Conservation (phyloP, 2,797 vertebrate genomes). For the Chloroceryle inda region DNA sequence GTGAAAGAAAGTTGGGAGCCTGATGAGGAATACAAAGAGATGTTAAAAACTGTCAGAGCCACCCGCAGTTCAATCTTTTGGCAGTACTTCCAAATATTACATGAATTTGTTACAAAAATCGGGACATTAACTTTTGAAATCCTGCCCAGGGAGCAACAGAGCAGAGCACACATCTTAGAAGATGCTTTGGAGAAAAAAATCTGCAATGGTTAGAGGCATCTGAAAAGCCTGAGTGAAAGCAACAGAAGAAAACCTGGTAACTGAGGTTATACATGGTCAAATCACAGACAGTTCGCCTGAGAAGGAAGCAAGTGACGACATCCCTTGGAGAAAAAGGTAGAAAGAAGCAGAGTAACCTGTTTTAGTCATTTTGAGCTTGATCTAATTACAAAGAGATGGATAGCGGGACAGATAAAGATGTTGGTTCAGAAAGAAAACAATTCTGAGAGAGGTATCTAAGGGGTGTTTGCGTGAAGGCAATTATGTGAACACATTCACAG, state of each 20-base stretch:
- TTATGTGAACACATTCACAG: rapidly evolving
- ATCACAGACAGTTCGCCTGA: rapidly evolving
- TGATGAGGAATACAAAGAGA: not conserved
- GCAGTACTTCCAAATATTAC: not conserved
- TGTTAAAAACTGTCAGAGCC: not conserved
- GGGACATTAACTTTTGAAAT: not conserved
- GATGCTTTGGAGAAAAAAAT: not conserved
- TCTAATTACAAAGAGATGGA: not conserved
- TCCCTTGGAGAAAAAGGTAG: not conserved
- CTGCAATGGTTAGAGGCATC: not conserved
- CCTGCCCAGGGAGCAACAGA: slow-evolving; percentile 2
- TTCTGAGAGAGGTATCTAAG: not conserved
- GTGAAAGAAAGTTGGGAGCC: not conserved
- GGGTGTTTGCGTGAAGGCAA: not conserved
- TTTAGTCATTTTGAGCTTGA: not conserved
- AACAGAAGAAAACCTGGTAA: not conserved
- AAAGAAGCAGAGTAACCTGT: not conserved
- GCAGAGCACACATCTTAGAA: not conserved
- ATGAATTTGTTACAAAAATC: not conserved
- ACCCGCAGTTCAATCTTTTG: not conserved
- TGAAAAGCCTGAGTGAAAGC: not conserved
- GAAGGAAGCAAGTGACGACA: not conserved
- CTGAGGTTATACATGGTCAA: not conserved
- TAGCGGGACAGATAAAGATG: rapidly evolving
- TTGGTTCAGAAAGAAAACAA: not conserved